These are phyloP conservation scores for Rhynchonycteris naso DNA, from an alignment of 2,797 vertebrate genomes.

Conservation along the genomic window DNA sequence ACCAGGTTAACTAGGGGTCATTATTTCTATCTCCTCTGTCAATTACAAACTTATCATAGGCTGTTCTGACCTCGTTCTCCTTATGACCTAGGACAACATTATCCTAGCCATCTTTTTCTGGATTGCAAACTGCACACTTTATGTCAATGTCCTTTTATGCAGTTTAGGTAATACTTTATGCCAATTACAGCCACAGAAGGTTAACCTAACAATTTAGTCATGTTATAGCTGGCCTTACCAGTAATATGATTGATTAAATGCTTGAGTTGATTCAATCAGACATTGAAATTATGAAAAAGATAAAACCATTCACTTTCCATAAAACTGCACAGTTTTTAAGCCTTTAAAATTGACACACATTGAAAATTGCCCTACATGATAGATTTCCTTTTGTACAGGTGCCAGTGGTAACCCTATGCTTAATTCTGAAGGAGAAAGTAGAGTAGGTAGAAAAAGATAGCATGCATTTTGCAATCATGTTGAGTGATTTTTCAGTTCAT, in stretches of 20 bases:
- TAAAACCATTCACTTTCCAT: slow-evolving; percentile 74
- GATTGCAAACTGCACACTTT: slow-evolving; percentile 25
- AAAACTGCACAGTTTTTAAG: slow-evolving; percentile 74
- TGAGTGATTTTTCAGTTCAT: slow-evolving; percentile 75
- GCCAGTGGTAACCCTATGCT: slow-evolving; percentile 63
- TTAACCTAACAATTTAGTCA: slow-evolving; percentile 73
- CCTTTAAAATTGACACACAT: slow-evolving; percentile 71
- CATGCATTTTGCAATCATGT: slow-evolving; percentile 62
- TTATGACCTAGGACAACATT: slow-evolving; percentile 27
- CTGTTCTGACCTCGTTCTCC: slow-evolving; percentile 11
- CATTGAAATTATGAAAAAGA: slow-evolving; percentile 68
- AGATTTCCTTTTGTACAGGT: slow-evolving; percentile 70
- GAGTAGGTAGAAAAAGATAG: slow-evolving; percentile 39
- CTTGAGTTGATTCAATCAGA: slow-evolving; percentile 76
- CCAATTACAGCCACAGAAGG: slow-evolving; percentile 64
- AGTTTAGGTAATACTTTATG: slow-evolving; percentile 63
- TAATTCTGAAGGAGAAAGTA: slow-evolving; percentile 54
- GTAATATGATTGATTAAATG: slow-evolving; percentile 73
- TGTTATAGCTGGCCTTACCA: slow-evolving; percentile 64
- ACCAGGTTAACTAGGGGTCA: slow-evolving; percentile 28
- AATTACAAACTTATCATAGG: slow-evolving; percentile 38
- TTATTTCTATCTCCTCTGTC: slow-evolving; percentile 49
- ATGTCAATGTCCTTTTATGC: slow-evolving; percentile 53
- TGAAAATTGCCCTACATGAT: slow-evolving; percentile 70
- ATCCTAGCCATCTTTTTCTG: slow-evolving; percentile 6